phyloP scores from a whole-genome alignment of 2,888 invertebrate species.

The Stomorhina lunata region DNA sequence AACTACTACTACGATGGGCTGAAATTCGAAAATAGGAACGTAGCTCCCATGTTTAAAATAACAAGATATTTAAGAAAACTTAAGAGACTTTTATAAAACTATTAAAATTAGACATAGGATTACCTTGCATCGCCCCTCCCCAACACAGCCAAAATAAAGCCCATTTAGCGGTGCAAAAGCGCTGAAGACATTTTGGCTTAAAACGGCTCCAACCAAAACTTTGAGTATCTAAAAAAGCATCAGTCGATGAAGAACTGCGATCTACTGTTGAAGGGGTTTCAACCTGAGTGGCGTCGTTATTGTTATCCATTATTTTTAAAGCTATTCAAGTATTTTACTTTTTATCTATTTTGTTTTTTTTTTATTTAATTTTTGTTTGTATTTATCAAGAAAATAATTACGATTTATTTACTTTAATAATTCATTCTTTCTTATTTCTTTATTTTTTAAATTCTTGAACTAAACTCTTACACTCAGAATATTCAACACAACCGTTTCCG shows the following conservation, averaged over 20 bases:
- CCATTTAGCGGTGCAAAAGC: constrained; percentile 88
- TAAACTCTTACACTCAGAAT: not conserved
- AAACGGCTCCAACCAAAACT: constrained; percentile 86
- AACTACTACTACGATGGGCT: no score
- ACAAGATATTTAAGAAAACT: no score
- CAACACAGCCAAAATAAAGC: constrained; percentile 90
- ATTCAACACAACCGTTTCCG: not conserved
- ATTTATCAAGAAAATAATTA: not conserved
- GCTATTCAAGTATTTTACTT: no score
- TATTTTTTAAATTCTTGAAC: not conserved
- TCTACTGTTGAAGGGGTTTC: constrained; percentile 56
- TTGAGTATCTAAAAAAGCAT: constrained; percentile 50
- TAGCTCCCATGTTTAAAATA: no score
- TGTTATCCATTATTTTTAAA: constrained; percentile 48
- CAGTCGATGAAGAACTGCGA: constrained; percentile 49
- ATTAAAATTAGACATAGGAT: constrained; percentile 64
- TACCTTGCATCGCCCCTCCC: constrained; percentile 90
- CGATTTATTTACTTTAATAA: not conserved
- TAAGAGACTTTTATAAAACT: not conserved
- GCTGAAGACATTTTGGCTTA: constrained; percentile 84
- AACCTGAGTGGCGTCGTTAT: constrained; percentile 42
- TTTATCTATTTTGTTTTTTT: no score
- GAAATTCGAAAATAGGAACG: no score
- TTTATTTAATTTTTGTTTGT: not conserved
- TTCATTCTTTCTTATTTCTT: not conserved